A percentile compares a stretch with the other conserved stretches of the same genome.
These are phyloP conservation scores for Turritopsis dohrnii DNA, from an alignment of 30 jellyfish, hydroid and myxozoan genomes.

Conservation along the genomic window DNA sequence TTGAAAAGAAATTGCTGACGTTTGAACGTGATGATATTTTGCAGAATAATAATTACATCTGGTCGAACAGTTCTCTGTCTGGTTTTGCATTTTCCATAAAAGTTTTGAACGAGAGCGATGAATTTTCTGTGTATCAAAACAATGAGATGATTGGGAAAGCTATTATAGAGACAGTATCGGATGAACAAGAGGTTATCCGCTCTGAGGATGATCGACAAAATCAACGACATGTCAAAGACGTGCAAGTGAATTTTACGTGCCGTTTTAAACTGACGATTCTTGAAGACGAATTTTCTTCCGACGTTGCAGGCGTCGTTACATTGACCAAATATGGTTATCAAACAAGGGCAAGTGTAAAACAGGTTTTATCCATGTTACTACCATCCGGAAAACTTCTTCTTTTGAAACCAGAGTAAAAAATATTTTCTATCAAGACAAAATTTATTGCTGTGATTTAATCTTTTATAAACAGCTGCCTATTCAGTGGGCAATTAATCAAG, in stretches of 20 bases:
- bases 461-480: too few relatives aligned
- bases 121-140: constrained; percentile 29
- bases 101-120: constrained; percentile 37
- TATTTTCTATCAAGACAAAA: neutral
- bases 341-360: neutral
- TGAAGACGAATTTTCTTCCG: neutral
- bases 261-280: constrained; percentile 2
- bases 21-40: constrained; percentile 47
- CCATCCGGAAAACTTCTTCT: constrained; percentile 6
- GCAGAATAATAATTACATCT: constrained; percentile 50
- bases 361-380: neutral
- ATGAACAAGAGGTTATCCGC: constrained; percentile 31
- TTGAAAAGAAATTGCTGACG: constrained; percentile 30
- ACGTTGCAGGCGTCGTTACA: constrained; percentile 5
- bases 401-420: neutral
- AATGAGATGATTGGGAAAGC: constrained; percentile 34
- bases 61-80: constrained; percentile 60
- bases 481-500: too few relatives aligned
- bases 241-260: constrained; percentile 43
- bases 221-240: constrained; percentile 34
- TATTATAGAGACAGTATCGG: constrained; percentile 25
- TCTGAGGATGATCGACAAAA: constrained; percentile 8
- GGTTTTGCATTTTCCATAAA: constrained; percentile 61
- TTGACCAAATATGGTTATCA: neutral
- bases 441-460: too few relatives aligned